Evolutionary conservation across 2,113 vertebrate genomes (phyloP), one percentile per base, ranked within the genome.

Genomic region (Neolamprologus longior): DNA sequence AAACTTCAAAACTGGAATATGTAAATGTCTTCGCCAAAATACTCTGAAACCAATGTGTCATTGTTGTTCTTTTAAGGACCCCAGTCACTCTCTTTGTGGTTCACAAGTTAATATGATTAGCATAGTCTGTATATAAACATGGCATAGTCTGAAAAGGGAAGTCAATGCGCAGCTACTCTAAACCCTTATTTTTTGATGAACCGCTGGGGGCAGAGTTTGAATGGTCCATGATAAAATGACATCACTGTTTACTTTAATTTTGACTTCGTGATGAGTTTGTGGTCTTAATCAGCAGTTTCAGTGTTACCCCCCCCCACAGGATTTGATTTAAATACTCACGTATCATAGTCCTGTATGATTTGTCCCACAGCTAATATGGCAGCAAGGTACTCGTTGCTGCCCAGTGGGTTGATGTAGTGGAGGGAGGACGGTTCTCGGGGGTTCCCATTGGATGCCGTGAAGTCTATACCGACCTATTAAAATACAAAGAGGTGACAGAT

Each of bases 261-360:
- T 47, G 71, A 76, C 40, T 28, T 47, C 0, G 3, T 19, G 0
- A 50, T 47, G 24, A 76, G 42, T 76, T 47, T 19, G 8, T 47
- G 6, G 24, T 47, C 14, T 47, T 76, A 66, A 76, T 76, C 21
- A 76, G 0, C 21, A 47, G 21, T 28, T 76, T 21, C 21, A 24
- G 42, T 45, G 42, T 45, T 45, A 45, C 6, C 53, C n/a, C 24
- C 26, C 40, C 7, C 58, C 37, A 14, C 5, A 82, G 3, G 21
- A 19, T 24, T 47, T 76, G 79, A 17, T 37, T 31, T 14, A 11
- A 17, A 76, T 52, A 95, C 97, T 96, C 94, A 99, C 99, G 98
- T 97, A 95, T 99, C 99, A 1, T 99, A 99, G 95, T 99, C 99
- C 95, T 99, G 99, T 91, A 99, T 99, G 94, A 99, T 99, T 95